A percentile compares a stretch with the other conserved stretches of the same genome.
These are phyloP conservation scores for Penaeus chinensis DNA, from an alignment of 1,140 invertebrate species.

Conservation along the genomic window DNA sequence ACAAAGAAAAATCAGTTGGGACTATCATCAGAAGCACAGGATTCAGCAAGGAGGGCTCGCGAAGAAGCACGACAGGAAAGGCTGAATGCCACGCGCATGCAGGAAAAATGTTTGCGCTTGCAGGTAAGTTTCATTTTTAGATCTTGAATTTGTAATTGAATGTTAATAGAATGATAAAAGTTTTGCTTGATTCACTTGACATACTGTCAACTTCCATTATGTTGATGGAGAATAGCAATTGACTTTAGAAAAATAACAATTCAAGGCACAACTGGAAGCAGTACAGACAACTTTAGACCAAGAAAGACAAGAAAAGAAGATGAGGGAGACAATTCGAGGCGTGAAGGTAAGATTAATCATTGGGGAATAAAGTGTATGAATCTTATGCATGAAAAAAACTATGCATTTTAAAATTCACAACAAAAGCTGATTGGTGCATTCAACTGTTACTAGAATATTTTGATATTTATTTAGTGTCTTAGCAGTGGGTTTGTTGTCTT, in stretches of 20 bases:
- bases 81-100: not conserved
- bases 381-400: not conserved
- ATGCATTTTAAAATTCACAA: not conserved
- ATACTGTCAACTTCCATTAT: not conserved
- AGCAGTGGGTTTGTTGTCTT: too few relatives aligned
- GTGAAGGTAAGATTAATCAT: not conserved
- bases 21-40: slow-evolving; percentile 1
- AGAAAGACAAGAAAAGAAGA: slow-evolving; percentile 19
- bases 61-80: slow-evolving; percentile 27
- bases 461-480: too few relatives aligned
- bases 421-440: too few relatives aligned
- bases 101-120: slow-evolving; percentile 20
- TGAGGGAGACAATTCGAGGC: slow-evolving; percentile 13
- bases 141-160: not conserved
- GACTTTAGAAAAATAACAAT: not conserved
- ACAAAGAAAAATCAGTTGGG: not conserved
- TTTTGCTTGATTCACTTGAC: not conserved
- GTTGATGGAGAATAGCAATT: not conserved
- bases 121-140: not conserved
- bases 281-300: slow-evolving; percentile 11
- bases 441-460: too few relatives aligned
- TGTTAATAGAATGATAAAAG: too few relatives aligned
- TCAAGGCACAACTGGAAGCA: slow-evolving; percentile 24
- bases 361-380: not conserved
- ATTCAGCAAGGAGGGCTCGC: slow-evolving; percentile 1